phyloP scores from a whole-genome alignment of 2,888 invertebrate species.

The Sinelater perroti region DNA sequence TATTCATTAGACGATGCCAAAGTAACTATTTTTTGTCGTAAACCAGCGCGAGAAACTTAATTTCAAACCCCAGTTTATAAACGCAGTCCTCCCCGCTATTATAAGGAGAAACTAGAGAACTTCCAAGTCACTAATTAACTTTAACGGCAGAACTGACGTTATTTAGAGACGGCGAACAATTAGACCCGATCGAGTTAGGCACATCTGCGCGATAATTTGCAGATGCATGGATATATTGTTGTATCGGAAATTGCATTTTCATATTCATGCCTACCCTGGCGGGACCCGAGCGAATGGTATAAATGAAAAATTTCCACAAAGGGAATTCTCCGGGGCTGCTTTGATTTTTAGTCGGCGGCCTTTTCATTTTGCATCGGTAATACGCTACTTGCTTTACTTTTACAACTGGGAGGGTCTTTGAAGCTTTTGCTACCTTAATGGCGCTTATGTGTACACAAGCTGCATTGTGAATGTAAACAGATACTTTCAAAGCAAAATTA shows the following conservation, averaged over 20 bases:
- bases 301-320: slow-evolving; percentile 19
- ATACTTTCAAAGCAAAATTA: too few species aligned
- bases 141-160: slow-evolving; percentile 29
- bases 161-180: slow-evolving; percentile 33
- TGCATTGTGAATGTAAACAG: too few species aligned
- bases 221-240: slow-evolving; percentile 26
- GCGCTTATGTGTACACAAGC: too few species aligned
- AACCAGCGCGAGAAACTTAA: too few species aligned
- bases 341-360: slow-evolving; percentile 15
- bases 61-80: too few species aligned
- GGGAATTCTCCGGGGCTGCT: slow-evolving; percentile 20
- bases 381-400: too few species aligned
- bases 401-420: too few species aligned
- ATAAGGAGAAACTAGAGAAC: slow-evolving; percentile 18
- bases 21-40: too few species aligned
- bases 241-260: slow-evolving; percentile 32
- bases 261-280: slow-evolving; percentile 25
- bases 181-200: slow-evolving; percentile 31
- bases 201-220: slow-evolving; percentile 25
- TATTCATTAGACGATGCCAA: too few species aligned
- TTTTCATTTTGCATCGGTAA: too few species aligned
- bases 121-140: slow-evolving; percentile 30
- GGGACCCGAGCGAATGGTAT: slow-evolving; percentile 17
- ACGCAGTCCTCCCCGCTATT: too few species aligned
- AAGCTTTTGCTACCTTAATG: too few species aligned